These are phyloP conservation scores for Xiphorhynchus elegans DNA, from an alignment of 2,113 vertebrate species.

Conservation along the genomic window DNA sequence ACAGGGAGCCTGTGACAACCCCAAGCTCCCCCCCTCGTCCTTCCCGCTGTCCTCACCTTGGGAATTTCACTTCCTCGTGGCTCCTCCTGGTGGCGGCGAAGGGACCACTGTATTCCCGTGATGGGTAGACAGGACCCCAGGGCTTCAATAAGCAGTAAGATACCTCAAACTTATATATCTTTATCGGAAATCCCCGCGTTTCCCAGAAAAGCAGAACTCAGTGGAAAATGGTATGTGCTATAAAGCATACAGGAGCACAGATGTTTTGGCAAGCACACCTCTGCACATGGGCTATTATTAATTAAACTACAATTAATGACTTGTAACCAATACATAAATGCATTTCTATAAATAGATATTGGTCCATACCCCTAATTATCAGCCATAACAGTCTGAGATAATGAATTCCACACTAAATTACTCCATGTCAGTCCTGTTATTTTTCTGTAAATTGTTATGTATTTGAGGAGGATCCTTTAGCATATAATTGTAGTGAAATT, in stretches of 20 bases:
- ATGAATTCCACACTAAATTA: background rate
- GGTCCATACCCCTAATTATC: background rate
- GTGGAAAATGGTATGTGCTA: background rate
- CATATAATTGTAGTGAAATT: background rate
- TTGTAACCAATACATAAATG: background rate
- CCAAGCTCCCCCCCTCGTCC: fast-evolving
- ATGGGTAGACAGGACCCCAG: background rate
- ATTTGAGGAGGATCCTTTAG: background rate
- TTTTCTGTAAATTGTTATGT: background rate
- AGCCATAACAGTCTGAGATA: background rate
- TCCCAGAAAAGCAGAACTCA: background rate
- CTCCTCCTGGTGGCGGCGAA: background rate
- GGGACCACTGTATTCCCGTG: background rate
- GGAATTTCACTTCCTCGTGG: background rate
- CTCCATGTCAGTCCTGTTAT: background rate
- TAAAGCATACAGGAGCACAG: background rate
- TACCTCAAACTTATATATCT: fast-evolving
- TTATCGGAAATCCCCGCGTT: background rate
- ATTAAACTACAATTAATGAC: background rate
- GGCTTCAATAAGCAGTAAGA: background rate
- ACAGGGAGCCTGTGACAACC: background rate
- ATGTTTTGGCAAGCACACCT: background rate
- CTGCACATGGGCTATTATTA: background rate
- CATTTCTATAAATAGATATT: background rate
- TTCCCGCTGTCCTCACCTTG: background rate